A percentile compares a stretch with the other conserved stretches of the same genome.
Evolutionary conservation across 2,888 invertebrate genomes (phyloP).

Genomic region (Adineta ricciae): DNA sequence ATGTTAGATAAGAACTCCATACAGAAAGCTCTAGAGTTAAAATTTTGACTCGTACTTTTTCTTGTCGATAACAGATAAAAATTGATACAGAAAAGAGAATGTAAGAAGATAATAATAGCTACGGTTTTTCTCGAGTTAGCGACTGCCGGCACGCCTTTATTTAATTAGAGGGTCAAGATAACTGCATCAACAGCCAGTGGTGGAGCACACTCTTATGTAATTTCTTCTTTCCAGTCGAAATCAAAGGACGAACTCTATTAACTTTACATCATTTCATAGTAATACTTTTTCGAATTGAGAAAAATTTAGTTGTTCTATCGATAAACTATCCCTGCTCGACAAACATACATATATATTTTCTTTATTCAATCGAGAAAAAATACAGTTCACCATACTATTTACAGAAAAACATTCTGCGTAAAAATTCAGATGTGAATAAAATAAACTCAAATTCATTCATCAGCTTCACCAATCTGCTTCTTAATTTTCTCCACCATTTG

Average conservation of each 20-base stretch:
- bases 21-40: not conserved
- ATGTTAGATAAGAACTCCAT: not conserved
- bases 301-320: too few species aligned
- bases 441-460: not conserved
- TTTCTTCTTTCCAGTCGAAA: not conserved
- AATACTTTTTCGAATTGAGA: too few species aligned
- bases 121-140: not conserved
- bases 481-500: slow-evolving; percentile 7
- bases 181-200: not conserved
- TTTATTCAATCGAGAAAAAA: not conserved
- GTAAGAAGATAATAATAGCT: not conserved
- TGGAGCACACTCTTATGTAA: not conserved
- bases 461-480: not conserved
- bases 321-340: too few species aligned
- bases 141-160: not conserved
- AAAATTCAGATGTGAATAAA: not conserved
- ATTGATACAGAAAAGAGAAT: not conserved
- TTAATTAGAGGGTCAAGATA: not conserved
- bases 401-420: not conserved
- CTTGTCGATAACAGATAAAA: not conserved
- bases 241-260: too few species aligned
- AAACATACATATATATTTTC: too few species aligned
- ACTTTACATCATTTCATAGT: too few species aligned
- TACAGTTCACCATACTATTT: not conserved
- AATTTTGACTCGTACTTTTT: not conserved